Conservation (phyloP, 1,140 invertebrate species). For the Drosophila micromelanica region DNA sequence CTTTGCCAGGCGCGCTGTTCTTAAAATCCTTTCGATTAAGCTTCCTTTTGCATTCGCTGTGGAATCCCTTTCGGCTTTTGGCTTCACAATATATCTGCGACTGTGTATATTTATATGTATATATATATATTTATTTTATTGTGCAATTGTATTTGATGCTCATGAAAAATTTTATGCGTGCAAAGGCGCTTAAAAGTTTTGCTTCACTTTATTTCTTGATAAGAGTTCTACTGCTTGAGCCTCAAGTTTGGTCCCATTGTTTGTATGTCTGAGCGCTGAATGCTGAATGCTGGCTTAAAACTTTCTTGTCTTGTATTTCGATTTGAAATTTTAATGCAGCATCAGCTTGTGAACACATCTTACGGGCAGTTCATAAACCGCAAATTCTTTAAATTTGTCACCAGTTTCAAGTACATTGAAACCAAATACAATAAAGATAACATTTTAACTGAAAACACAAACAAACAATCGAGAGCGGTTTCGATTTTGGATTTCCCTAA, state of each 20-base stretch:
- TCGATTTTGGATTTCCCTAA: too few relatives aligned
- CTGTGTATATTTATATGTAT: slow-evolving; percentile 17
- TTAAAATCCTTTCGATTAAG: slow-evolving; percentile 75
- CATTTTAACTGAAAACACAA: slow-evolving; percentile 20
- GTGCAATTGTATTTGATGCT: slow-evolving; percentile 81
- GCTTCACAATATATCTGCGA: slow-evolving; percentile 2
- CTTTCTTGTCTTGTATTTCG: slow-evolving; percentile 37
- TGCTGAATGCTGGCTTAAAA: slow-evolving; percentile 63
- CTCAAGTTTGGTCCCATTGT: slow-evolving; percentile 58
- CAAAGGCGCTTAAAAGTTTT: slow-evolving; percentile 80
- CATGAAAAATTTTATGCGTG: slow-evolving; percentile 80
- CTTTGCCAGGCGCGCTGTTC: slow-evolving; percentile 38
- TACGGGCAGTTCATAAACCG: not conserved
- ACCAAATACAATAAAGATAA: not conserved
- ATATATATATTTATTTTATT: slow-evolving; percentile 49
- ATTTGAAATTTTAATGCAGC: slow-evolving; percentile 59
- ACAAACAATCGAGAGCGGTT: too few relatives aligned
- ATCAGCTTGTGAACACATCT: not conserved
- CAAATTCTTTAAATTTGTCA: slow-evolving; percentile 9
- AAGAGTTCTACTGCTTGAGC: slow-evolving; percentile 67
- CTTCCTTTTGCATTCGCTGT: slow-evolving; percentile 57
- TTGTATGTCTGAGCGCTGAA: slow-evolving; percentile 38
- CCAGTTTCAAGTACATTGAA: slow-evolving; percentile 13
- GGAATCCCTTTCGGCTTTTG: slow-evolving; percentile 26
- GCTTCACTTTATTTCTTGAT: slow-evolving; percentile 61